These are phyloP conservation scores for Lucinisca nassula DNA, from an alignment of 2,888 invertebrate genomes.

Conservation along the genomic window DNA sequence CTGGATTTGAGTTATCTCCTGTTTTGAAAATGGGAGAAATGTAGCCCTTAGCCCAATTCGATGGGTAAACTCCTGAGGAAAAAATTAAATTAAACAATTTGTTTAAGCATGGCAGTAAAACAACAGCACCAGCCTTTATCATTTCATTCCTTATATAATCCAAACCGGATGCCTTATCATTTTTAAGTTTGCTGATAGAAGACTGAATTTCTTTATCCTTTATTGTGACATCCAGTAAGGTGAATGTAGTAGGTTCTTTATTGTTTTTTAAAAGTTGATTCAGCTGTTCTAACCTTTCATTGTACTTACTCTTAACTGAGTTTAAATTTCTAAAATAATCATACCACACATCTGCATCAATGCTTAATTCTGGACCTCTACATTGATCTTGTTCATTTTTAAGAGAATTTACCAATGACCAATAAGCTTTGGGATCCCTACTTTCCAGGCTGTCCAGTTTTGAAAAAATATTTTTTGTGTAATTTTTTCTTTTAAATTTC, in stretches of 20 bases:
- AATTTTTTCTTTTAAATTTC: background rate
- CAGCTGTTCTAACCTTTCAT: background rate
- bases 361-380: background rate
- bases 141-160: too few relatives aligned
- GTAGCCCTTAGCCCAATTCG: background rate
- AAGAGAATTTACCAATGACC: too few relatives aligned
- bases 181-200: background rate
- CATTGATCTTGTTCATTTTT: background rate
- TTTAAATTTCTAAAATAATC: background rate
- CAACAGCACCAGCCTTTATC: background rate
- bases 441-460: background rate
- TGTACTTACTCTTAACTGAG: background rate
- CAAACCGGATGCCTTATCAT: background rate
- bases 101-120: background rate
- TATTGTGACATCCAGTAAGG: background rate
- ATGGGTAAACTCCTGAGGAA: background rate
- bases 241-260: background rate
- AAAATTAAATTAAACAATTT: slow-evolving; percentile 36
- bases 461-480: background rate
- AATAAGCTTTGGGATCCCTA: too few relatives aligned
- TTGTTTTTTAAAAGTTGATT: background rate
- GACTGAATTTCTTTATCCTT: background rate
- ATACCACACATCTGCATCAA: background rate
- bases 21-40: slow-evolving; percentile 12
- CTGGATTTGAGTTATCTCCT: slow-evolving; percentile 16